Evolutionary conservation across 2,888 invertebrate genomes (phyloP).

Genomic region (Mayetiola destructor): DNA sequence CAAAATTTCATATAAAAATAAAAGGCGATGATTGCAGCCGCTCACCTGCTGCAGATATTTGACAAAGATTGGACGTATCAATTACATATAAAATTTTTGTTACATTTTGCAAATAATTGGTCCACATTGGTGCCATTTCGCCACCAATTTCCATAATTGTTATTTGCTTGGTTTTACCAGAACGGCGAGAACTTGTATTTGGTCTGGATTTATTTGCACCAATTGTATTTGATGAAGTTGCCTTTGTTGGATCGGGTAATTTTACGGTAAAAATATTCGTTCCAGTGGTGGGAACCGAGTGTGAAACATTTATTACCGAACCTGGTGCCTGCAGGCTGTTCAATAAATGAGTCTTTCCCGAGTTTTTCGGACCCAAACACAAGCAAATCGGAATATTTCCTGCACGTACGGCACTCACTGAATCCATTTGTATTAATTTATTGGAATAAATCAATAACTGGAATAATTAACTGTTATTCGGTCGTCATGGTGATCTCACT

Average conservation of each 20-base stretch:
- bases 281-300: slow-evolving; percentile 66
- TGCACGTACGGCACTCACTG: too few species aligned
- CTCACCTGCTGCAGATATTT: slow-evolving; percentile 61
- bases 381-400: slow-evolving; percentile 34
- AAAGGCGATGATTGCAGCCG: background rate
- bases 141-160: slow-evolving; percentile 64
- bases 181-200: background rate
- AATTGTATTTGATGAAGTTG: slow-evolving; percentile 19
- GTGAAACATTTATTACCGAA: slow-evolving; percentile 58
- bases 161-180: slow-evolving; percentile 37
- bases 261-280: slow-evolving; percentile 58
- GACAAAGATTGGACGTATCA: slow-evolving; percentile 71
- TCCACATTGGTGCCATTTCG: slow-evolving; percentile 69
- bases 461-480: background rate
- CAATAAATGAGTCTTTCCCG: slow-evolving; percentile 67
- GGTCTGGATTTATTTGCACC: slow-evolving; percentile 13
- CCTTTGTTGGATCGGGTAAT: slow-evolving; percentile 27
- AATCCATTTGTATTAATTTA: background rate
- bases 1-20: background rate
- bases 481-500: background rate
- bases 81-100: slow-evolving; percentile 64
- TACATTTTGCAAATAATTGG: slow-evolving; percentile 51
- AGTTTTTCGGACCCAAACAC: slow-evolving; percentile 64
- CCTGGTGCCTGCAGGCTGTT: slow-evolving; percentile 56
- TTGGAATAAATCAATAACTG: too few species aligned